Percentiles rank a stretch among this genome's conserved stretches.
These are phyloP conservation scores for Drosophila rubida DNA, from an alignment of 2,888 invertebrate genomes.

Conservation along the genomic window DNA sequence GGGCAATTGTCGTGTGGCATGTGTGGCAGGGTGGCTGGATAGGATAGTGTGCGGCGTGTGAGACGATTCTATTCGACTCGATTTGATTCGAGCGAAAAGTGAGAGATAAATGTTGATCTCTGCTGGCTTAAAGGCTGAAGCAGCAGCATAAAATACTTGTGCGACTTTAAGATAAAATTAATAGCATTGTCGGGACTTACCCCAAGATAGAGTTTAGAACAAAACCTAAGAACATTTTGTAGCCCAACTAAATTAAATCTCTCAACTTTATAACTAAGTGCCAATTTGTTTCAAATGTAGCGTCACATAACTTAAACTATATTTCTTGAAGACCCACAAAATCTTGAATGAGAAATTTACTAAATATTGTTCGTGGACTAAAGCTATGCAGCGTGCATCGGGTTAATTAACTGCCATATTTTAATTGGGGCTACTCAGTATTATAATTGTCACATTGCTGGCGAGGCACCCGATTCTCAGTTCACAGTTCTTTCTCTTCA, in stretches of 20 bases:
- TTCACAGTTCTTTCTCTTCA: too few relatives aligned
- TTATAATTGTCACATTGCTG: not conserved
- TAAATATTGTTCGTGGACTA: too few relatives aligned
- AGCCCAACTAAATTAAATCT: too few relatives aligned
- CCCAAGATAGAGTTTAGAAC: not conserved
- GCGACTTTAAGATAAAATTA: not conserved
- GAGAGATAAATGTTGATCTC: not conserved
- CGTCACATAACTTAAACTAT: too few relatives aligned
- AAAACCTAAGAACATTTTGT: too few relatives aligned
- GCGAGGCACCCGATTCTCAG: too few relatives aligned
- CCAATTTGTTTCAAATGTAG: too few relatives aligned
- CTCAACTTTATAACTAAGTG: too few relatives aligned
- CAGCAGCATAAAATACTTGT: not conserved
- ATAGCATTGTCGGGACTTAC: not conserved
- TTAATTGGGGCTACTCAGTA: not conserved
- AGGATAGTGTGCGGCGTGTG: not conserved
- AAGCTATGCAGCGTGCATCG: not conserved
- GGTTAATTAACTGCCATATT: not conserved
- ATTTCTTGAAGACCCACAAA: too few relatives aligned
- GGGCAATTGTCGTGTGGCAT: slow-evolving; percentile 29
- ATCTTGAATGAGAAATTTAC: too few relatives aligned
- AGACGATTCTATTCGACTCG: not conserved
- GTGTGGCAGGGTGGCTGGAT: not conserved
- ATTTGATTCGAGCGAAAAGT: not conserved
- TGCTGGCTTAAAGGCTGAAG: not conserved